A percentile compares a stretch with the other conserved stretches of the same genome.
These are phyloP conservation scores for Argya squamiceps DNA, from an alignment of 2,797 vertebrate genomes.

Conservation along the genomic window DNA sequence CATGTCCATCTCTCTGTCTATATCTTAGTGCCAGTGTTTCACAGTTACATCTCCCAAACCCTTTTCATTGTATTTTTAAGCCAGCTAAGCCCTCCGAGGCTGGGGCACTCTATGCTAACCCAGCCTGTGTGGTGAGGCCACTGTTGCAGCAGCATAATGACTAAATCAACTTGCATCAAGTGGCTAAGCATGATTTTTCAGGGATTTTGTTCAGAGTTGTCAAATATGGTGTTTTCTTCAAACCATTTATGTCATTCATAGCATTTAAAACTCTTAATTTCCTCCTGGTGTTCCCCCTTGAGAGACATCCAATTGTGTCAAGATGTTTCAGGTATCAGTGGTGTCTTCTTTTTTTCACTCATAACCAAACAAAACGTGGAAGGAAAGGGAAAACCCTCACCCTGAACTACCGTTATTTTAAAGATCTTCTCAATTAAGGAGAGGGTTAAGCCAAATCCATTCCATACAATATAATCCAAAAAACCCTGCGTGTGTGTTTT, in stretches of 20 bases:
- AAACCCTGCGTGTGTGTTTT: background rate
- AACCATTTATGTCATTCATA: background rate
- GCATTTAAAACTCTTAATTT: background rate
- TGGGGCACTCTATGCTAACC: background rate
- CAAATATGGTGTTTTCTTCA: background rate
- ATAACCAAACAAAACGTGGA: background rate
- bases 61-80: background rate
- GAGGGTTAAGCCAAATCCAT: background rate
- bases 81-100: background rate
- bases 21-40: background rate
- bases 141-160: no score
- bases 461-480: background rate
- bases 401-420: background rate
- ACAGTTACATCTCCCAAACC: background rate
- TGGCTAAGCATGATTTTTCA: background rate
- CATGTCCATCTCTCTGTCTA: background rate
- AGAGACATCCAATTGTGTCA: accelerated
- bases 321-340: background rate
- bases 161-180: background rate
- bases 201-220: background rate
- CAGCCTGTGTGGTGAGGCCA: background rate
- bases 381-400: background rate
- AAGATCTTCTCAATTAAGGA: background rate
- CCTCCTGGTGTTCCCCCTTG: background rate
- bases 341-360: background rate